These are phyloP conservation scores for Clusia tigrina DNA, from an alignment of 2,888 invertebrate genomes.

Conservation along the genomic window DNA sequence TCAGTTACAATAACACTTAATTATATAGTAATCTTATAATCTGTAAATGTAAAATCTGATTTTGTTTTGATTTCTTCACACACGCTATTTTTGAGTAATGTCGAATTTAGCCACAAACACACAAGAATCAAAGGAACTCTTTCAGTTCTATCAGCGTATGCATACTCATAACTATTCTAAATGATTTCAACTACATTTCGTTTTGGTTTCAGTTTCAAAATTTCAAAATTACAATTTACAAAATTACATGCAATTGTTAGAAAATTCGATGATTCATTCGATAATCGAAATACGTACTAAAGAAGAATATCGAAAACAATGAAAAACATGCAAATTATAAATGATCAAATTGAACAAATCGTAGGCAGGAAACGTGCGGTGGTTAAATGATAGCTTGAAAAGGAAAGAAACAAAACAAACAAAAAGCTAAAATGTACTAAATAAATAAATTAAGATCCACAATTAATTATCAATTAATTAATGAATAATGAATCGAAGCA, in stretches of 20 bases:
- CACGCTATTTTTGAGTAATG: too few relatives aligned
- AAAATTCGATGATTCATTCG: conserved; percentile 11
- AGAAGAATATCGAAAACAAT: conserved; percentile 40
- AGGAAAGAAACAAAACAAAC: conserved; percentile 32
- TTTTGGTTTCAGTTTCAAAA: conserved; percentile 2
- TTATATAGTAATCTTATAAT: too few relatives aligned
- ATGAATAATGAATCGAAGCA: conserved; percentile 1
- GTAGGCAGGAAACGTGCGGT: conserved; percentile 66
- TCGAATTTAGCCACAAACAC: too few relatives aligned
- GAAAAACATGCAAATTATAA: conserved; percentile 42
- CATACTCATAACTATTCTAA: conserved; percentile 1
- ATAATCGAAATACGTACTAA: conserved; percentile 38
- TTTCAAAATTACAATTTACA: conserved; percentile 3
- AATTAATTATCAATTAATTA: conserved; percentile 1
- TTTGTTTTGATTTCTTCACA: background rate
- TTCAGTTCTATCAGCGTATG: conserved; percentile 1
- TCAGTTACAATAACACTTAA: too few relatives aligned
- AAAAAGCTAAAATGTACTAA: conserved; percentile 17
- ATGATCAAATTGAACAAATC: conserved; percentile 60
- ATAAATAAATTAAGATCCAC: conserved; percentile 10
- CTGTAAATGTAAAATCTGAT: too few relatives aligned
- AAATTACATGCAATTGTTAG: conserved; percentile 10
- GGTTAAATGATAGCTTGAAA: conserved; percentile 48
- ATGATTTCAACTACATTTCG: background rate
- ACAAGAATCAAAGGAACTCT: too few relatives aligned